A percentile compares a stretch with the other conserved stretches of the same genome.
Conservation (phyloP, 2,797 vertebrate genomes). For the Pipistrellus pygmaeus region DNA sequence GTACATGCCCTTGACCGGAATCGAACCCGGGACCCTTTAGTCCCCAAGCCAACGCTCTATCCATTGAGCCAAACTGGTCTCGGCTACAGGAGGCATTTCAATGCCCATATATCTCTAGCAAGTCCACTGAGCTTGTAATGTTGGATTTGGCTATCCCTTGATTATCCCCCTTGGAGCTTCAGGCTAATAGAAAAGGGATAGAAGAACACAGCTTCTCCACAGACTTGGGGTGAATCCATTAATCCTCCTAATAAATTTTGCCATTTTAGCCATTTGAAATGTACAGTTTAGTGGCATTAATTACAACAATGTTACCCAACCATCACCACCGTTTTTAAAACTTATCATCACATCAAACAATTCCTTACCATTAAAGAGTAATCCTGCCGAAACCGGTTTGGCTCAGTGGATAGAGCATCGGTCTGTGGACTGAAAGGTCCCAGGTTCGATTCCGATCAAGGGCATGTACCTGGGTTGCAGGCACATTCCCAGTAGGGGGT, state of each 20-base stretch:
- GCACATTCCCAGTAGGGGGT: too few relatives aligned
- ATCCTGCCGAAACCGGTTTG: not conserved
- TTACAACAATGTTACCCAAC: not conserved
- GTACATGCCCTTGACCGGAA: too few relatives aligned
- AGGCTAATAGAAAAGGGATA: not conserved
- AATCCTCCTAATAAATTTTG: not conserved
- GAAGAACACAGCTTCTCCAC: conserved; percentile 19
- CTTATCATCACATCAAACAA: not conserved
- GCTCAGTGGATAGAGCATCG: too few relatives aligned
- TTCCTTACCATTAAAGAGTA: not conserved
- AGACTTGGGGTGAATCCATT: not conserved
- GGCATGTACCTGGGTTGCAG: too few relatives aligned
- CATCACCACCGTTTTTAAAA: not conserved
- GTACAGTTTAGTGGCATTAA: not conserved
- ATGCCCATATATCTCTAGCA: not conserved
- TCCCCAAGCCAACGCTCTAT: too few relatives aligned
- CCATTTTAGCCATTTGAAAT: not conserved
- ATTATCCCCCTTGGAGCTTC: not conserved
- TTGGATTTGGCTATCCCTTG: not conserved
- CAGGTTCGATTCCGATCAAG: too few relatives aligned
- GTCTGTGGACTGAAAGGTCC: too few relatives aligned
- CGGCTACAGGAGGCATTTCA: conserved; percentile 18
- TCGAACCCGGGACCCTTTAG: too few relatives aligned
- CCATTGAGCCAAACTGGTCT: too few relatives aligned
- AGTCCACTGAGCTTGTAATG: not conserved